Conservation (phyloP, 1,140 invertebrate genomes). For the Drosophila dunni region DNA sequence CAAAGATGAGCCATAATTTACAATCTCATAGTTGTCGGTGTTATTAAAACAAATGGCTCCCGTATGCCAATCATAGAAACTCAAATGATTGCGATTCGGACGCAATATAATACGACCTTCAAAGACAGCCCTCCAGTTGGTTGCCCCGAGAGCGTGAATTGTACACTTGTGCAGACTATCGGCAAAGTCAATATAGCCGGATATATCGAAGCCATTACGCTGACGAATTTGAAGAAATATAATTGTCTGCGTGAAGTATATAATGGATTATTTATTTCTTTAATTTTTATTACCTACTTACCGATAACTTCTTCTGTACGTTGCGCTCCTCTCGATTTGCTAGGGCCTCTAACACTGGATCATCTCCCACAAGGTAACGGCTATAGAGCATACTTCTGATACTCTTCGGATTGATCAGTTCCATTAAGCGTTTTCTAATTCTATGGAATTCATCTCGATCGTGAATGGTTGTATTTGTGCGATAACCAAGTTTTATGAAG, state of each 20-base stretch:
- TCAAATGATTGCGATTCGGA: conserved; percentile 17
- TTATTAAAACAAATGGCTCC: conserved; percentile 11
- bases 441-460: conserved; percentile 48
- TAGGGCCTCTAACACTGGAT: conserved; percentile 38
- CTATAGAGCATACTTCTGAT: conserved; percentile 18
- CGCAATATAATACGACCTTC: conserved; percentile 8
- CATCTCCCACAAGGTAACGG: conserved; percentile 36
- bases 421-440: conserved; percentile 4
- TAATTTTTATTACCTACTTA: conserved; percentile 5
- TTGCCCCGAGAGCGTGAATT: conserved; percentile 1
- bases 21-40: conserved; percentile 15
- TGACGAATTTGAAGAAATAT: conserved; percentile 19
- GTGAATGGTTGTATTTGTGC: conserved; percentile 31
- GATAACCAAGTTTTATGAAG: conserved; percentile 54
- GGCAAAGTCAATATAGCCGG: conserved; percentile 27
- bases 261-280: not conserved
- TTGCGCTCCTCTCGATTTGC: conserved; percentile 46
- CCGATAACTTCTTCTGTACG: conserved; percentile 55
- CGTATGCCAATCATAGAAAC: conserved; percentile 18
- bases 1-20: not conserved
- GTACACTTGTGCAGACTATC: conserved; percentile 4
- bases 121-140: conserved; percentile 21
- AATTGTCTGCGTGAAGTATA: conserved; percentile 13
- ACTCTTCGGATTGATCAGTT: conserved; percentile 40
- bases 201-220: conserved; percentile 14